Conservation (phyloP, 1,140 invertebrate genomes). For the Ridgeia piscesae region DNA sequence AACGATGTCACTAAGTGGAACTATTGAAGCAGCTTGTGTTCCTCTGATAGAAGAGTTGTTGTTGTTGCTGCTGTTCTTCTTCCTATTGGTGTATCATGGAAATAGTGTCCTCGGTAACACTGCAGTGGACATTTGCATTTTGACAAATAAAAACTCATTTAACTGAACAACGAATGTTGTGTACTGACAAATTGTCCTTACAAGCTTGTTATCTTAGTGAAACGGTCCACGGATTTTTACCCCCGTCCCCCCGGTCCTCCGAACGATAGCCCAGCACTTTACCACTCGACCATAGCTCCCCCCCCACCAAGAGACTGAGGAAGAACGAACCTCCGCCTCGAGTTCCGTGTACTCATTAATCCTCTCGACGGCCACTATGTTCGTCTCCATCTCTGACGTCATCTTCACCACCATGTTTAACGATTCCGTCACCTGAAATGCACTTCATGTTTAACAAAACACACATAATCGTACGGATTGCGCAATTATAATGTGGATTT, state of each 20-base stretch:
- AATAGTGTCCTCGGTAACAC: no score
- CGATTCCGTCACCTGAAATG: slow-evolving; percentile 76
- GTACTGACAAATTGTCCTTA: no score
- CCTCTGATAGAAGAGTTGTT: background rate
- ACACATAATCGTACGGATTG: background rate
- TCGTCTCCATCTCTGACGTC: slow-evolving; percentile 95
- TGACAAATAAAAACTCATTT: no score
- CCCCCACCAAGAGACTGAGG: background rate
- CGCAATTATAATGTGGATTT: background rate
- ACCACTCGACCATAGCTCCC: no score
- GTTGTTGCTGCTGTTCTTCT: no score
- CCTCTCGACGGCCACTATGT: slow-evolving; percentile 95
- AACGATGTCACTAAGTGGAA: background rate
- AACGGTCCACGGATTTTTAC: no score
- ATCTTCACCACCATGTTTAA: slow-evolving; percentile 95
- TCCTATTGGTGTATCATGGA: no score
- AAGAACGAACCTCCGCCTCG: slow-evolving; percentile 53
- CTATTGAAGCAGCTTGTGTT: background rate
- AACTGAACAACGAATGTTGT: no score
- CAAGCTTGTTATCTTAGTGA: no score
- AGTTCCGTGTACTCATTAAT: slow-evolving; percentile 95
- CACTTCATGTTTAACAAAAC: background rate
- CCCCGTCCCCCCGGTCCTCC: no score
- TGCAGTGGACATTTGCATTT: no score
- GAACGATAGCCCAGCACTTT: no score